phyloP scores from a whole-genome alignment of 30 jellyfish, hydroid and myxozoan species.

The Nemopilema nomurai region DNA sequence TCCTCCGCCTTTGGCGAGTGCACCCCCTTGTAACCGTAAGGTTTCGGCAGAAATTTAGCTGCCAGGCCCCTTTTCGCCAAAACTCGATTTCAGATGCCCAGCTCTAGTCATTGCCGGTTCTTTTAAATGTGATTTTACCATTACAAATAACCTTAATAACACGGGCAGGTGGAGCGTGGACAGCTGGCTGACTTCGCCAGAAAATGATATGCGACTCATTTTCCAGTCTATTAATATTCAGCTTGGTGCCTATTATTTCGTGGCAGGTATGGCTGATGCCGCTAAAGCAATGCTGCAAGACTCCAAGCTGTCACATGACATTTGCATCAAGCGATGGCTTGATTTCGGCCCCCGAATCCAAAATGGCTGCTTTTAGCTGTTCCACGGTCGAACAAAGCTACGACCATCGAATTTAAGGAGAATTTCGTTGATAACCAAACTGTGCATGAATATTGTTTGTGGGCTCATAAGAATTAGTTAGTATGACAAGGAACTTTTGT shows the following conservation, averaged over 20 bases:
- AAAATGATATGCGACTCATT: background rate
- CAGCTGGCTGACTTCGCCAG: background rate
- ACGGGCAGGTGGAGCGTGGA: background rate
- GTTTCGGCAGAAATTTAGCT: too few species aligned
- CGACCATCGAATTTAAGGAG: background rate
- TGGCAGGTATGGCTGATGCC: background rate
- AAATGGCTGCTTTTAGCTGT: background rate
- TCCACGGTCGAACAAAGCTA: background rate
- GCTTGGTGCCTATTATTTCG: background rate
- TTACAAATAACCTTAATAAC: background rate
- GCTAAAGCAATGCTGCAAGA: background rate
- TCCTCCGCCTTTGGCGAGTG: too few species aligned
- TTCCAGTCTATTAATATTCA: background rate
- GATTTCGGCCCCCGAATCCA: background rate
- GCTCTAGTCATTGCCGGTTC: too few species aligned
- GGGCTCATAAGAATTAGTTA: background rate
- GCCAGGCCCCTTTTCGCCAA: too few species aligned
- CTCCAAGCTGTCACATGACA: background rate
- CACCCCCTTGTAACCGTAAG: too few species aligned
- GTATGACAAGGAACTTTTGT: background rate
- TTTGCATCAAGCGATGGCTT: background rate
- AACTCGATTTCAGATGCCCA: too few species aligned
- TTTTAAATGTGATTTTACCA: background rate
- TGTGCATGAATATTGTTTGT: background rate
- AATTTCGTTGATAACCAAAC: background rate